Evolutionary conservation across 2,888 invertebrate genomes (phyloP).

Genomic region (Cheilosia urbana): DNA sequence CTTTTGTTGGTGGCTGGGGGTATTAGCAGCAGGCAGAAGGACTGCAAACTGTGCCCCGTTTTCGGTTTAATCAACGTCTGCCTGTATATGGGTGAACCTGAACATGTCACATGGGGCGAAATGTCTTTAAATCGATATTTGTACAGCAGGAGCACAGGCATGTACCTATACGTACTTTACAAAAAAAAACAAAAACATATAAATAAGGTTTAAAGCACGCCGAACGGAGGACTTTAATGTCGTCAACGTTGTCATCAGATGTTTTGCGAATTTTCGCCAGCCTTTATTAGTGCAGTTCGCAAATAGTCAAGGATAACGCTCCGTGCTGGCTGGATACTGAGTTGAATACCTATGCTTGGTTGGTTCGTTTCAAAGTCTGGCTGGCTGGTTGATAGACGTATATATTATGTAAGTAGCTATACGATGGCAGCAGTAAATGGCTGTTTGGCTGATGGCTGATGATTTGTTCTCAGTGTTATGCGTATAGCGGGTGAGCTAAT

Average conservation of each 20-base stretch:
- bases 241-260: slow-evolving; percentile 50
- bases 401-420: not conserved
- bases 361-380: slow-evolving; percentile 47
- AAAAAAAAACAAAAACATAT: slow-evolving; percentile 12
- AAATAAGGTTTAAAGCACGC: slow-evolving; percentile 34
- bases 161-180: not conserved
- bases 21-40: not conserved
- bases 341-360: slow-evolving; percentile 37
- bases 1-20: slow-evolving; percentile 8
- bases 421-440: slow-evolving; percentile 18
- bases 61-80: slow-evolving; percentile 10
- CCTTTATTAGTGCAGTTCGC: slow-evolving; percentile 63
- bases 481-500: slow-evolving; percentile 22
- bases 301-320: slow-evolving; percentile 66
- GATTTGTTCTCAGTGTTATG: slow-evolving; percentile 48
- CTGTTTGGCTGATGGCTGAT: slow-evolving; percentile 51
- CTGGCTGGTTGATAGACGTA: slow-evolving; percentile 12
- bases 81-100: not conserved
- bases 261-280: slow-evolving; percentile 45
- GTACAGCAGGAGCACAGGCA: not conserved
- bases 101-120: not conserved
- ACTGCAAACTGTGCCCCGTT: slow-evolving; percentile 16
- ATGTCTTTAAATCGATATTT: slow-evolving; percentile 51
- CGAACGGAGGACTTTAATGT: slow-evolving; percentile 51
- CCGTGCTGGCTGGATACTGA: slow-evolving; percentile 4